These are phyloP conservation scores for Chaetorhynchus papuensis DNA, from an alignment of 2,113 vertebrate species.

Conservation along the genomic window DNA sequence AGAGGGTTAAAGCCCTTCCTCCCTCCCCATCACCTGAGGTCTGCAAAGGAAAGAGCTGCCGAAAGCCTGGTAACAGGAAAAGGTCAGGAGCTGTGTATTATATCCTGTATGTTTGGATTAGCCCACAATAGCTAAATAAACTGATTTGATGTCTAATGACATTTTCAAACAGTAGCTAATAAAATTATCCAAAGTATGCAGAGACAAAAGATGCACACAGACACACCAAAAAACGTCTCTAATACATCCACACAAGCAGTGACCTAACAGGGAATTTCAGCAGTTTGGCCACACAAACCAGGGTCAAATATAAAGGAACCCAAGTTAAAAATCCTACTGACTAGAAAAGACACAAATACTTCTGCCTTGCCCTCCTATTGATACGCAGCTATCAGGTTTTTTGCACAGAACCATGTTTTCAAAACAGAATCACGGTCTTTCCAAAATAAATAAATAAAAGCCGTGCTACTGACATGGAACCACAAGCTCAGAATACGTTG, in stretches of 20 bases:
- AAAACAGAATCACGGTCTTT: not conserved
- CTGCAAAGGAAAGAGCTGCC: not conserved
- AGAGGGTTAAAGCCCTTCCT: not conserved
- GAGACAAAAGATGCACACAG: not conserved
- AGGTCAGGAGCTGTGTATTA: slow-evolving; percentile 7
- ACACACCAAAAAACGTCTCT: not conserved
- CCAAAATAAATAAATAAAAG: not conserved
- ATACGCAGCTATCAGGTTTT: not conserved
- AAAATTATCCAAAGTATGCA: slow-evolving; percentile 1
- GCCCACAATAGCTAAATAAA: slow-evolving; percentile 27
- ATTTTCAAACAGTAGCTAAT: slow-evolving; percentile 35
- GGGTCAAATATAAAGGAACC: not conserved
- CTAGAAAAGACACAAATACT: not conserved
- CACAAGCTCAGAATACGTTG: not conserved
- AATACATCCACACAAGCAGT: not conserved
- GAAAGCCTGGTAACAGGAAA: not conserved
- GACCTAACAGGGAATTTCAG: not conserved
- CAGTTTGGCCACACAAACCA: not conserved
- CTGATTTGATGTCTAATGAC: slow-evolving; percentile 39
- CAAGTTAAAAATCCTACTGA: not conserved
- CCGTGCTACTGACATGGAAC: not conserved
- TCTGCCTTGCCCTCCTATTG: not conserved
- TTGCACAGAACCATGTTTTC: not conserved
- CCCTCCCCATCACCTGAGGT: not conserved
- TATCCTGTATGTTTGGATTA: slow-evolving; percentile 12